Conservation (phyloP, 1,140 invertebrate species). For the Eumaeus atala region DNA sequence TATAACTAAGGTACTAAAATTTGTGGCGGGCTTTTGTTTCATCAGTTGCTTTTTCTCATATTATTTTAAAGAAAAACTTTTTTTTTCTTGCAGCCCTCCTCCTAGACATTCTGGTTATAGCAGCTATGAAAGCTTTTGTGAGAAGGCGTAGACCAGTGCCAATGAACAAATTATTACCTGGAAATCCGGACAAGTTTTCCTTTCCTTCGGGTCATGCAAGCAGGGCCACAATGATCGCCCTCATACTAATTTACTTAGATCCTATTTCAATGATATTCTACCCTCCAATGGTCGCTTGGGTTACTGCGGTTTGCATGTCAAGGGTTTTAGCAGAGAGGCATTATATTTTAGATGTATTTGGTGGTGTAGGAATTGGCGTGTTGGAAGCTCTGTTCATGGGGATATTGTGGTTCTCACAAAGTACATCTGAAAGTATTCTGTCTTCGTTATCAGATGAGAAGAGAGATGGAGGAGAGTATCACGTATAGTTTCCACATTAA, state of each 20-base stretch:
- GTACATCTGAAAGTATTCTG: slow-evolving; percentile 51
- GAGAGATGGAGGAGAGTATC: slow-evolving; percentile 61
- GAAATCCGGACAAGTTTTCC: slow-evolving; percentile 90
- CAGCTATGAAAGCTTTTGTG: slow-evolving; percentile 86
- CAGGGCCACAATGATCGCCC: slow-evolving; percentile 84
- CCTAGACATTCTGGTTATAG: slow-evolving; percentile 89
- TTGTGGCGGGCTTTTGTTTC: too few species aligned
- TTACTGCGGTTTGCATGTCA: slow-evolving; percentile 83
- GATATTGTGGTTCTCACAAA: slow-evolving; percentile 79
- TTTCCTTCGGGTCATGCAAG: slow-evolving; percentile 98
- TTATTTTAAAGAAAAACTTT: slow-evolving; percentile 17
- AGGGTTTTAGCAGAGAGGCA: slow-evolving; percentile 85
- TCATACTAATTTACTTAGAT: slow-evolving; percentile 80
- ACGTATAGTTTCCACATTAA: slow-evolving; percentile 38
- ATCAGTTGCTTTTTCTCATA: background rate
- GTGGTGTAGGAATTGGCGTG: slow-evolving; percentile 85
- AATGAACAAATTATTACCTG: slow-evolving; percentile 78
- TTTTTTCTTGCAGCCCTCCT: slow-evolving; percentile 81
- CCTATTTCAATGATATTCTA: slow-evolving; percentile 77
- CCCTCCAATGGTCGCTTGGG: slow-evolving; percentile 83
- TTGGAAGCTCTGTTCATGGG: slow-evolving; percentile 80
- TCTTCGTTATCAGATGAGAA: slow-evolving; percentile 63
- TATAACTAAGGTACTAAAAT: too few species aligned
- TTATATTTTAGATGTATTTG: slow-evolving; percentile 89
- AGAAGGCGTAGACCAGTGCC: slow-evolving; percentile 83